Base-by-base conservation (phyloP, 1,140 invertebrate genomes). In the Ptiloglossa arizonensis region DNA sequence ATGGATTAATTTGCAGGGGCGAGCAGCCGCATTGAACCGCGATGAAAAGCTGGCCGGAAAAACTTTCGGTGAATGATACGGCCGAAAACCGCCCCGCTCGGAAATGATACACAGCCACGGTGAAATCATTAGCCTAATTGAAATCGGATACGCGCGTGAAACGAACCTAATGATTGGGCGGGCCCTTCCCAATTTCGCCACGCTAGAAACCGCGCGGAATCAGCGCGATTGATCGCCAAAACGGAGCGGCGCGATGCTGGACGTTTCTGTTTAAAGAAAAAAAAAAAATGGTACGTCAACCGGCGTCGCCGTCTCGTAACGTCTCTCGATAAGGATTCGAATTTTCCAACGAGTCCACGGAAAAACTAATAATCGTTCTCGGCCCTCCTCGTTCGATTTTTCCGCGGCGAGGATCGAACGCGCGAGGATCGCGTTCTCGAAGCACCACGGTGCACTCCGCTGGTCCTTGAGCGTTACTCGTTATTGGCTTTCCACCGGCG, bases 101-200 rank as follows among this genome's bases (percentile, higher is more conserved):
- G 35, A 35, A 46, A 50, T 50, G 66, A 59, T 44, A 54, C 66
- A 56, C 46, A 44, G 8, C 54, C 27, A 35, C 19, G n/a, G 32
- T 44, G 62, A 67, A 78, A 78, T 83, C 80, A 78, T 83, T 82
- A 83, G 74, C 67, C 63, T 79, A 68, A 82, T 83, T 82, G 81
- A 60, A 82, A 83, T 79, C 66, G 81, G 54, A 83, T 82, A 67
- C 52, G 35, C 27, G 44, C 22, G 62, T 71, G 72, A 83, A 82
- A 78, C 81, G 80, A 56, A 79, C 29, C 56, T 69, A 63, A 82
- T 79, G 68, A 82, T 63, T 24, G 71, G 35, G 50, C 66, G 50
- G 6, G 15, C 1, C 24, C 5, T 22, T 22, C 11, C 48, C 13
- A 6, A 5, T 22, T 38, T 22, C 9, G 27, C 24, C 44, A 15